Percentiles rank a stretch among this genome's conserved stretches.
Evolutionary conservation across 2,113 vertebrate genomes (phyloP).

Genomic region (Peromyscus maniculatus): DNA sequence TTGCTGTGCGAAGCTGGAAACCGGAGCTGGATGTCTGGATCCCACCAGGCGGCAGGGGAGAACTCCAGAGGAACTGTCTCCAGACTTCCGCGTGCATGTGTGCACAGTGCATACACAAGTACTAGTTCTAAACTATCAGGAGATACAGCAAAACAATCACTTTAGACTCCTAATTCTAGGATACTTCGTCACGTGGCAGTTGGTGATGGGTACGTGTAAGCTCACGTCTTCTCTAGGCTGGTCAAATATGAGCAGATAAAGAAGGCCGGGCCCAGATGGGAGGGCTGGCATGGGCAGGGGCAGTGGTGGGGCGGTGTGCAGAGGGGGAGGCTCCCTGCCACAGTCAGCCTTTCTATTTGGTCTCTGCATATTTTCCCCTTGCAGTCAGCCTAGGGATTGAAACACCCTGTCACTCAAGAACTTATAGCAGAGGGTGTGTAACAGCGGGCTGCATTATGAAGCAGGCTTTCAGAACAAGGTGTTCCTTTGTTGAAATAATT

Average conservation of each 20-base stretch:
- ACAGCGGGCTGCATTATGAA: slow-evolving; percentile 3
- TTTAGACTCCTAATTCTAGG: not conserved
- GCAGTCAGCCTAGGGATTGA: not conserved
- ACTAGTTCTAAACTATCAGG: not conserved
- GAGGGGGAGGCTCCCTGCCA: accelerated
- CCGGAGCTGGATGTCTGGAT: not conserved
- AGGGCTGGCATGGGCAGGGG: not conserved
- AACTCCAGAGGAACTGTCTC: not conserved
- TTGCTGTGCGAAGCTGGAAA: not conserved
- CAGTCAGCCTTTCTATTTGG: not conserved
- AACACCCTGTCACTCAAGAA: not conserved
- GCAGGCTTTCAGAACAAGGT: slow-evolving; percentile 77
- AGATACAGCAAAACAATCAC: not conserved
- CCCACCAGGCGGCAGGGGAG: not conserved
- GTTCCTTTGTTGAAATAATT: slow-evolving; percentile 87
- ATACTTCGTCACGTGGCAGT: accelerated
- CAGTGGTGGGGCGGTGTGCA: accelerated
- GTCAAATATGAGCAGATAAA: not conserved
- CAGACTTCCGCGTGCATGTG: accelerated
- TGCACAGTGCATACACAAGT: too few species aligned
- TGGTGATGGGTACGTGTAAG: not conserved
- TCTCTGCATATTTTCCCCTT: not conserved
- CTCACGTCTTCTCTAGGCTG: not conserved
- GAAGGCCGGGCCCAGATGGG: not conserved
- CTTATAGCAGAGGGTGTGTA: not conserved